Percentiles rank a stretch among this genome's conserved stretches.
phyloP scores from a whole-genome alignment of 2,888 invertebrate genomes.

The Andrena haemorrhoa region DNA sequence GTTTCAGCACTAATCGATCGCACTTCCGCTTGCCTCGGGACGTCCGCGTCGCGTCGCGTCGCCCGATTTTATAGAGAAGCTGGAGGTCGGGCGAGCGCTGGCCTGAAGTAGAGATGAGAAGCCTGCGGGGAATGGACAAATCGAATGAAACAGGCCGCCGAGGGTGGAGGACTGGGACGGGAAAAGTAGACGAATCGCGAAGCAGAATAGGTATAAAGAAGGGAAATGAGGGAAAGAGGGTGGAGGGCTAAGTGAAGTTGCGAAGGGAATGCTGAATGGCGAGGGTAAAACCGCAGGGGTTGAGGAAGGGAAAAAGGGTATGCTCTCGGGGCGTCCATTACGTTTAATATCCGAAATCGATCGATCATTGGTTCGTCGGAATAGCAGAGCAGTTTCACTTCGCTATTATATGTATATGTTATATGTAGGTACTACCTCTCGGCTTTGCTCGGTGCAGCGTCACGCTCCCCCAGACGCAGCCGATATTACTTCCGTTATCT shows the following conservation, averaged over 20 bases:
- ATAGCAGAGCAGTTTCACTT: conserved; percentile 19
- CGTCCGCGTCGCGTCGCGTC: not conserved
- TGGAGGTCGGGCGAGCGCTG: too few relatives aligned
- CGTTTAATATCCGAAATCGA: conserved; percentile 66
- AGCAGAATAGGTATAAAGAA: not conserved
- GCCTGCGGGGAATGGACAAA: too few relatives aligned
- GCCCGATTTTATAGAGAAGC: too few relatives aligned
- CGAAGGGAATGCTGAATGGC: conserved; percentile 34
- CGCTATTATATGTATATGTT: conserved; percentile 13
- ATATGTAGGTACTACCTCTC: too few relatives aligned
- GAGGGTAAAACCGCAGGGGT: conserved; percentile 18
- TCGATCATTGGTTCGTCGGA: conserved; percentile 59
- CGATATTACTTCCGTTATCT: not conserved
- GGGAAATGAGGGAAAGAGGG: not conserved
- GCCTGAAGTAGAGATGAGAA: too few relatives aligned
- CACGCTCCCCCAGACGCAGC: not conserved
- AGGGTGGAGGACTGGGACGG: not conserved
- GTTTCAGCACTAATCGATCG: not conserved
- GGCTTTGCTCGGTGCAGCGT: not conserved
- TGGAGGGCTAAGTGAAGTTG: not conserved
- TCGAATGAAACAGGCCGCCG: too few relatives aligned
- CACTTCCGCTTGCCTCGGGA: not conserved
- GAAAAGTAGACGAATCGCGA: not conserved
- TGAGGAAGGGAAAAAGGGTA: conserved; percentile 7
- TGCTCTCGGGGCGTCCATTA: conserved; percentile 44